Evolutionary conservation across 2,113 vertebrate species (phyloP).

Genomic region (Aptenodytes forsteri): DNA sequence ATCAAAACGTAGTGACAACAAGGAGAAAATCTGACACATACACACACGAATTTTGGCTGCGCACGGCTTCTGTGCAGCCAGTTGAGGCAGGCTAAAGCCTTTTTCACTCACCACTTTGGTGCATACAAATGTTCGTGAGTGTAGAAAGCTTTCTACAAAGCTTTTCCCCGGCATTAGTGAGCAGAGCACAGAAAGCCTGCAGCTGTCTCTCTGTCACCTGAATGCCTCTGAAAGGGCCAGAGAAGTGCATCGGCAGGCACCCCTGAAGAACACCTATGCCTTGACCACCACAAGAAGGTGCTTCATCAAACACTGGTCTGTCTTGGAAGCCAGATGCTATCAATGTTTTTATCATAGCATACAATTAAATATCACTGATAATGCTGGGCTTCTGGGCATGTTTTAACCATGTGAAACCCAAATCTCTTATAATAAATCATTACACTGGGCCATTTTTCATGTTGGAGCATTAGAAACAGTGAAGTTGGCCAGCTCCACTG

Average conservation of each 20-base stretch:
- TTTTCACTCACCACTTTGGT: neutral
- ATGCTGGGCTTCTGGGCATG: neutral
- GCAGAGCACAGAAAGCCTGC: neutral
- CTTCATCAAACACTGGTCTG: neutral
- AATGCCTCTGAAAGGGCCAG: neutral
- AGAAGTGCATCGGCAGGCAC: neutral
- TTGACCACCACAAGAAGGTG: neutral
- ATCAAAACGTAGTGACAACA: neutral
- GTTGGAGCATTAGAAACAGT: neutral
- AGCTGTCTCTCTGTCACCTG: neutral
- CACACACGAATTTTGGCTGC: neutral
- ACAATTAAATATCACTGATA: neutral
- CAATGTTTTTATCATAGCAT: neutral
- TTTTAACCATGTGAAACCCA: neutral
- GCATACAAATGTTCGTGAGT: too few species aligned
- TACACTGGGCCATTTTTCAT: neutral
- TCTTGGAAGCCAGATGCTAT: neutral
- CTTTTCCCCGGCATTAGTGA: neutral
- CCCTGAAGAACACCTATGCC: neutral
- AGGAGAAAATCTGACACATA: neutral
- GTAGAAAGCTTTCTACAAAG: neutral
- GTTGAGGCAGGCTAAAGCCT: accelerated
- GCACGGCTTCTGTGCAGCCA: neutral
- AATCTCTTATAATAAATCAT: neutral
- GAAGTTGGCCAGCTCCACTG: neutral